Evolutionary conservation across 2,797 vertebrate genomes (phyloP).

Genomic region (Falco cherrug): DNA sequence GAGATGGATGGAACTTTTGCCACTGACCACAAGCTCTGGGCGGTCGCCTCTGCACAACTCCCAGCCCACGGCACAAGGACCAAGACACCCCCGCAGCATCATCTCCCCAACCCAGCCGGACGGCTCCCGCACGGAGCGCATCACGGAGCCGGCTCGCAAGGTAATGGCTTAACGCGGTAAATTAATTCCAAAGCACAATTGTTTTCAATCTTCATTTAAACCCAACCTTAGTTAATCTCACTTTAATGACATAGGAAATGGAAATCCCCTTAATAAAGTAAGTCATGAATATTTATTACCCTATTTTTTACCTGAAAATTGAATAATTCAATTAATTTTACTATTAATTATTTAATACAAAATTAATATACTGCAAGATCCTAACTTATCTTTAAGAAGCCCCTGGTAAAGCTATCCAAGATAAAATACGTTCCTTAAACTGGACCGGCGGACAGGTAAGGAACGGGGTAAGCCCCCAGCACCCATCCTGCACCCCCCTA

Average conservation of each 20-base stretch:
- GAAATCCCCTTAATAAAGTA: constrained; percentile 85
- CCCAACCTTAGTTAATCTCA: constrained; percentile 76
- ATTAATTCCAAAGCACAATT: constrained; percentile 79
- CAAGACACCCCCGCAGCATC: neutral
- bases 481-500: fast-evolving
- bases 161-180: constrained; percentile 52
- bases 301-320: constrained; percentile 86
- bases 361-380: constrained; percentile 84
- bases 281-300: constrained; percentile 95
- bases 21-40: neutral
- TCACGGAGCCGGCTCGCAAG: neutral
- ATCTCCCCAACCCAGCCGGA: neutral
- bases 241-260: constrained; percentile 82
- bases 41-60: fast-evolving
- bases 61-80: neutral
- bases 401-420: neutral
- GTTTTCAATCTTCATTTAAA: constrained; percentile 80
- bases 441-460: neutral
- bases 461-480: neutral
- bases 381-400: constrained; percentile 28
- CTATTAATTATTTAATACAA: constrained; percentile 93
- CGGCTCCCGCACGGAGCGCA: neutral
- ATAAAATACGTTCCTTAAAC: fast-evolving
- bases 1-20: neutral
- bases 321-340: constrained; percentile 94